phyloP scores from a whole-genome alignment of 2,113 vertebrate species.

The Zosterops pallidus region DNA sequence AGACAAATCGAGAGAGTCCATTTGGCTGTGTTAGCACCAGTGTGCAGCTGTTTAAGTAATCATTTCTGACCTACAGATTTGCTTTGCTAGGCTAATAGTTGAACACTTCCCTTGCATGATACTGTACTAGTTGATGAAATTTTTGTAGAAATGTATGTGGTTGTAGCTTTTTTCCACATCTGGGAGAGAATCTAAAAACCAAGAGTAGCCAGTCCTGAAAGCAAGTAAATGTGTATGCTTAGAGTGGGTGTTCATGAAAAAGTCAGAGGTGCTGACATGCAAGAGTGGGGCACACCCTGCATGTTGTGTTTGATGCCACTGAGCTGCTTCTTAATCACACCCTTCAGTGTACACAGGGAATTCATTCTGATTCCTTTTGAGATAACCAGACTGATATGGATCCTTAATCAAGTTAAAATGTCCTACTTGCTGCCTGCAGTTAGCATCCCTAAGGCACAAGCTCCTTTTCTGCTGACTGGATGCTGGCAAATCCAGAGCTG shows the following conservation, averaged over 20 bases:
- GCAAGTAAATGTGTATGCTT: neutral
- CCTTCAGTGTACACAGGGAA: rapidly evolving
- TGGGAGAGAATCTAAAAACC: neutral
- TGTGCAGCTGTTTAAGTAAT: neutral
- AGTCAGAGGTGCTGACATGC: neutral
- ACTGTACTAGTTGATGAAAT: neutral
- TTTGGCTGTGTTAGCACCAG: neutral
- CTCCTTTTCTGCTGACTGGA: neutral
- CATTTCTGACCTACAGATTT: neutral
- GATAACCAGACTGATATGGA: neutral
- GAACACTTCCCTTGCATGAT: neutral
- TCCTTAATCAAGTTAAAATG: neutral
- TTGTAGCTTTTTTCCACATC: neutral
- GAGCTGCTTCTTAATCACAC: neutral
- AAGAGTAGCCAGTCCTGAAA: neutral
- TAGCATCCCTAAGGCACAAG: neutral
- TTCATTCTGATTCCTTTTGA: neutral
- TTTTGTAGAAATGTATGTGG: neutral
- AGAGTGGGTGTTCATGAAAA: neutral
- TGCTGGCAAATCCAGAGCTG: neutral
- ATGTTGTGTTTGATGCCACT: neutral
- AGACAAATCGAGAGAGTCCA: neutral
- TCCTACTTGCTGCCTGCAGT: rapidly evolving
- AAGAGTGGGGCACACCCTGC: neutral
- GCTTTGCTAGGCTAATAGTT: neutral